Evolutionary conservation across 2,113 vertebrate species (phyloP), one percentile per base, ranked within the genome.

Genomic region (Origma solitaria): DNA sequence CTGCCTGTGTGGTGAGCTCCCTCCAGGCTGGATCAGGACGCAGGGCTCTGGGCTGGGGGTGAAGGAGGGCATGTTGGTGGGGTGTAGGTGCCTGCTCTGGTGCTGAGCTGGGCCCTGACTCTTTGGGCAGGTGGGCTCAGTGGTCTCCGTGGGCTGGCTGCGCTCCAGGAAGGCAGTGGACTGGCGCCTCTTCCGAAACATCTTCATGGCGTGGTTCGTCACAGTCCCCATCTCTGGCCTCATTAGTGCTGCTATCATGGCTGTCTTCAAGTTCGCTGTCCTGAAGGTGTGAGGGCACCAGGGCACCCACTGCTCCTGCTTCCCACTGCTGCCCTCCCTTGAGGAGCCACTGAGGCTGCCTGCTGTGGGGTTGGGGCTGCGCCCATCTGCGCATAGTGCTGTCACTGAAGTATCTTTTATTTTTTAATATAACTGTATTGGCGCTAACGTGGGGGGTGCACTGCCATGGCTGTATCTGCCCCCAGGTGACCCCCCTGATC

Each of bases 171-270:
- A 99, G 89, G 98, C 99, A 0, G 99, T 99, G 22, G 99, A 99
- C 94, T 99, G 99, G 99, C 98, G 95, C 45, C 98, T 99, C 58
- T 99, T 99, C 97, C 98, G 99, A 57, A 99, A 99, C 96, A 99
- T 99, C 95, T 99, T 99, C 93, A 98, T 99, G 97, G 99, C 99
- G 51, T 99, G 99, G 99, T 99, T 99, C 5, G 99, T 99, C 54
- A 99, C 99, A 0, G 99, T 99, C 64, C 99, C 99, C 10, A 99
- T 99, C 84, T 99, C 99, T 0, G 99, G 99, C 6, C 83, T 99
- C 33, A 99, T 99, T 96, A 99, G 99, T 0, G 98, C 99, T 9
- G 99, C 98, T 80, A 98, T 99, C 71, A 99, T 99, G 99, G 99
- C 99, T 3, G 69, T 99, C 49, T 98, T 99, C 96, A 98, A 94